Base-by-base conservation (phyloP, 2,888 invertebrate genomes). In the Tetropium fuscum region DNA sequence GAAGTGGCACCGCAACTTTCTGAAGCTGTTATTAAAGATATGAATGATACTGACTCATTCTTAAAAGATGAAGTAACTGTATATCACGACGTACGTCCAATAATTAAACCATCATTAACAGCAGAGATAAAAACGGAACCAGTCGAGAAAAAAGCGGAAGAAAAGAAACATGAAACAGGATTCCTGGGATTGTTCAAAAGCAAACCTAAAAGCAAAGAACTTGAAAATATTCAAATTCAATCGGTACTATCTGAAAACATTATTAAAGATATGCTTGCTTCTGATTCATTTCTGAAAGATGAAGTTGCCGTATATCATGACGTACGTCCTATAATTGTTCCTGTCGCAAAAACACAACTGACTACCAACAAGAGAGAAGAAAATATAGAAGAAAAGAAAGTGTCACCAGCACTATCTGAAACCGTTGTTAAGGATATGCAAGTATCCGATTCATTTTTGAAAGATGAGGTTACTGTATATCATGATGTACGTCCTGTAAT, bases 181-280 rank as follows among this genome's bases (percentile, higher is more conserved):
- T 53, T 70, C 4, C 66, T 70, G 43, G 69, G 72, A 22, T 38
- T 71, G 11, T 74, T 74, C 44, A 64, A 67, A 15, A n/a, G n/a
- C n/a, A n/a, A n/a, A n/a, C n/a, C n/a, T n/a, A n/a, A n/a, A n/a
- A n/a, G n/a, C n/a, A n/a, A n/a, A n/a, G n/a, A 36, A 2, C 30
- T 48, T 5, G 51, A 57, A n/a, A 60, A 32, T 19, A 34, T 11
- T 40, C n/a, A 61, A 20, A 43, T 43, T 1, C 36, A 20, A 10
- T n/a, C 32, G 1, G 18, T 34, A 5, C 25, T 45, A 6, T 54
- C 60, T 1, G 56, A 60, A 32, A 47, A 59, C 13, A 25, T 53
- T 43, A 19, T 54, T 6, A 53, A 49, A 34, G 16, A 59, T 10
- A 57, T 67, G 18, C 16, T 36, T 4, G 51, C 63, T 4, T 54